phyloP scores from a whole-genome alignment of 2,888 invertebrate species.

The Thymelicus sylvestris region DNA sequence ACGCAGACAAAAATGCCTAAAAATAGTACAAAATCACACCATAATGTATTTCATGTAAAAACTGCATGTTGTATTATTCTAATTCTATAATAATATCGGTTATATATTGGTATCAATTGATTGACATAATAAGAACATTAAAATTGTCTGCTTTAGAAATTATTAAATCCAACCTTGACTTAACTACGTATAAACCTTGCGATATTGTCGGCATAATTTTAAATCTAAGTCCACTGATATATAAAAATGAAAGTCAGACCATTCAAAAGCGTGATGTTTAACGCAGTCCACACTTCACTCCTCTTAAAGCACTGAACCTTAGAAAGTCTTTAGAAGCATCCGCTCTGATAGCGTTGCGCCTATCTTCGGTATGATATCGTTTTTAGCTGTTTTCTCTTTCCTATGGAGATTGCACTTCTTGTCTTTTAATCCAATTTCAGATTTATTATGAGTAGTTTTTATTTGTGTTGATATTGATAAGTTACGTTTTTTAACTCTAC shows the following conservation, averaged over 20 bases:
- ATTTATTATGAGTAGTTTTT: conserved; percentile 77
- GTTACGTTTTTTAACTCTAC: conserved; percentile 70
- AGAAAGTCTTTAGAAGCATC: conserved; percentile 75
- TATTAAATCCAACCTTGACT: conserved; percentile 46
- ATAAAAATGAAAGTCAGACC: conserved; percentile 38
- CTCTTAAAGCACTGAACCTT: conserved; percentile 40
- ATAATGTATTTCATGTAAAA: too few relatives aligned
- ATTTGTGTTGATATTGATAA: conserved; percentile 72
- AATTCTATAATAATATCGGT: too few relatives aligned
- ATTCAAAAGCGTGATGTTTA: conserved; percentile 32
- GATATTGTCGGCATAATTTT: conserved; percentile 76
- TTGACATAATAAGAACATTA: neutral
- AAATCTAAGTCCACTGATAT: conserved; percentile 55
- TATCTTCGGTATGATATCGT: conserved; percentile 62
- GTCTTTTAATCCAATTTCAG: conserved; percentile 71
- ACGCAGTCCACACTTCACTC: conserved; percentile 29
- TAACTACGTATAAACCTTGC: conserved; percentile 58
- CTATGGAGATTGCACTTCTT: conserved; percentile 71
- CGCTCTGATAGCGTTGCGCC: conserved; percentile 69
- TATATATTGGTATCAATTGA: neutral
- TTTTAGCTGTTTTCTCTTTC: conserved; percentile 65
- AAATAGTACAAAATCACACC: neutral
- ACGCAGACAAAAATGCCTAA: neutral
- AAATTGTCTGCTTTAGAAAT: conserved; percentile 45
- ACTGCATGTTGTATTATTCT: too few relatives aligned